These are phyloP conservation scores for Orchesellides sinensis DNA, from an alignment of 2,888 invertebrate genomes.

Conservation along the genomic window DNA sequence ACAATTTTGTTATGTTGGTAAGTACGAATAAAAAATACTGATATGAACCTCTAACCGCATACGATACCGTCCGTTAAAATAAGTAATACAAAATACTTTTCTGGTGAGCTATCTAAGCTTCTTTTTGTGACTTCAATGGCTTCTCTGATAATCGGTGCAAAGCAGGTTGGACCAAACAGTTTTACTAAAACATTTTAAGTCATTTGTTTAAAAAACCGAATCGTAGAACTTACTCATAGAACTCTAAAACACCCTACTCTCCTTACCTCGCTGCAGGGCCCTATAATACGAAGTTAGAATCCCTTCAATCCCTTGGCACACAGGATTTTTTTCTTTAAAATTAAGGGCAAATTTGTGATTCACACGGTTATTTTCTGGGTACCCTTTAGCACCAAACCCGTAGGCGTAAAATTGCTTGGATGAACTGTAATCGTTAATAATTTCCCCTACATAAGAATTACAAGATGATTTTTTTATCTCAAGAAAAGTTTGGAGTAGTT, in stretches of 20 bases:
- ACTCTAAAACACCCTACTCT: background rate
- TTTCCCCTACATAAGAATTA: conserved; percentile 76
- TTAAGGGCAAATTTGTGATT: conserved; percentile 78
- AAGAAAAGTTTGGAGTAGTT: background rate
- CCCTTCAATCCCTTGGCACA: conserved; percentile 76
- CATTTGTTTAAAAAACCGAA: background rate
- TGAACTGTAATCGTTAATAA: conserved; percentile 76
- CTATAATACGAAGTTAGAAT: conserved; percentile 77
- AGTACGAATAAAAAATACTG: background rate
- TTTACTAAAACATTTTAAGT: conserved; percentile 76
- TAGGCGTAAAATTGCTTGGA: conserved; percentile 79
- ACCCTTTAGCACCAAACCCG: conserved; percentile 79
- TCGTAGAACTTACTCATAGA: background rate
- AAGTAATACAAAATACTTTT: conserved; percentile 78
- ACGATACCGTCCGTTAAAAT: conserved; percentile 80
- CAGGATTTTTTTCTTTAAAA: conserved; percentile 78
- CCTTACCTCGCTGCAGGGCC: conserved; percentile 76
- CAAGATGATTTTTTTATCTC: background rate
- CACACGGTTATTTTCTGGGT: conserved; percentile 77
- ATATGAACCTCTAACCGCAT: conserved; percentile 43
- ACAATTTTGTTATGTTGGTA: too few relatives aligned
- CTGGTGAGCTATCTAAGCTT: background rate
- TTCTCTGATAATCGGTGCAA: conserved; percentile 79
- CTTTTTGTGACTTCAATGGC: conserved; percentile 76
- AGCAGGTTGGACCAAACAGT: conserved; percentile 80